These are phyloP conservation scores for Allygus modestus DNA, from an alignment of 2,888 invertebrate species.

Conservation along the genomic window DNA sequence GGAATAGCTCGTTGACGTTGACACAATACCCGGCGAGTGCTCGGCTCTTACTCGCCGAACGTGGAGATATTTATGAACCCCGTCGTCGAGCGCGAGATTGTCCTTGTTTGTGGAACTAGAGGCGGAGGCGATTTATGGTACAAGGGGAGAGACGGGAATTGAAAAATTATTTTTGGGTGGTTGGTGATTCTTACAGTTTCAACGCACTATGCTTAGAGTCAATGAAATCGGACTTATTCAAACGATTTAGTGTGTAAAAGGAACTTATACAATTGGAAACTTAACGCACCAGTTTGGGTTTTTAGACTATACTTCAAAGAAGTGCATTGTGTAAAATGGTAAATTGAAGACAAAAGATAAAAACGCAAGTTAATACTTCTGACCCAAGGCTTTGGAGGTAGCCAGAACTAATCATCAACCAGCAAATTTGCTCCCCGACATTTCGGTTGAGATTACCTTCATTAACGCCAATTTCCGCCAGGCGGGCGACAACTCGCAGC, in stretches of 20 bases:
- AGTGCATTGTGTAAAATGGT: too few species aligned
- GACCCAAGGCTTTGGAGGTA: not conserved
- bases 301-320: too few species aligned
- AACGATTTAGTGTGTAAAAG: too few species aligned
- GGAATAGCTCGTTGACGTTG: not conserved
- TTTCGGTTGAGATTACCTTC: not conserved
- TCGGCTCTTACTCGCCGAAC: not conserved
- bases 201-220: not conserved
- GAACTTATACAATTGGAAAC: too few species aligned
- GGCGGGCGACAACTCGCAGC: not conserved
- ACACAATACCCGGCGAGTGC: not conserved
- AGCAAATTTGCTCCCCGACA: not conserved
- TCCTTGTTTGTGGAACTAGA: not conserved
- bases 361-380: too few species aligned
- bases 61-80: conserved; percentile 8
- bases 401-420: conserved; percentile 12
- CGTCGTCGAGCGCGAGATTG: not conserved
- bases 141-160: not conserved
- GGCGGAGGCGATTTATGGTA: not conserved
- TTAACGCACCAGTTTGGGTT: too few species aligned
- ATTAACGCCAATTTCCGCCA: conserved; percentile 2
- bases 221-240: too few species aligned
- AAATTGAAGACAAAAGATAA: too few species aligned
- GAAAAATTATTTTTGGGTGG: not conserved
- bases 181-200: not conserved